Evolutionary conservation across 2,113 vertebrate species (phyloP).

Genomic region (Acinonyx jubatus): DNA sequence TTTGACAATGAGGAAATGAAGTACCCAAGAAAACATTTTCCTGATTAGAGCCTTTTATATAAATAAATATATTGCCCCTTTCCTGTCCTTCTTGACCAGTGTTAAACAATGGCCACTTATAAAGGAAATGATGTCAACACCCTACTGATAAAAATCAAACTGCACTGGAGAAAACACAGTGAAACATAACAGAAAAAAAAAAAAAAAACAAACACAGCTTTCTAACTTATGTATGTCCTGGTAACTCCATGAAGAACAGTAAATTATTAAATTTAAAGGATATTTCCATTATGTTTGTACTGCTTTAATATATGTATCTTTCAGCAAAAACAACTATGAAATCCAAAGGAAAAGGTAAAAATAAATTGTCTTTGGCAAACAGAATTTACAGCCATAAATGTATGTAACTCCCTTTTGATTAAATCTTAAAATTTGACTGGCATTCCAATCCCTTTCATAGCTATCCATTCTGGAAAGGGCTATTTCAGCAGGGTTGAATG

Average conservation of each 20-base stretch:
- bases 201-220: neutral
- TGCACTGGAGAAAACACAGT: neutral
- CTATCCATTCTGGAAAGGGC: conserved; percentile 47
- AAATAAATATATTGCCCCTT: conserved; percentile 45
- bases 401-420: conserved; percentile 58
- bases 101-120: conserved; percentile 51
- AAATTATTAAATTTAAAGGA: neutral
- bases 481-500: neutral
- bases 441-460: conserved; percentile 54
- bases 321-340: conserved; percentile 39
- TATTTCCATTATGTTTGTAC: neutral
- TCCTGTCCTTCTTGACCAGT: conserved; percentile 36
- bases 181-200: conserved; percentile 18
- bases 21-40: neutral
- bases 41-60: conserved; percentile 6
- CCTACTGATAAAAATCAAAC: conserved; percentile 59
- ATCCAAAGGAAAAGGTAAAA: conserved; percentile 47
- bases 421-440: conserved; percentile 67
- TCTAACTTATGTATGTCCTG: neutral
- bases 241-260: neutral
- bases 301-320: neutral
- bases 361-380: conserved; percentile 23
- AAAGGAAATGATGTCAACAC: conserved; percentile 66
- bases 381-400: conserved; percentile 45
- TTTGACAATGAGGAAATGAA: conserved; percentile 5